phyloP scores from a whole-genome alignment of 92 coral and sea anemone genomes.

The Diadumene lineata region DNA sequence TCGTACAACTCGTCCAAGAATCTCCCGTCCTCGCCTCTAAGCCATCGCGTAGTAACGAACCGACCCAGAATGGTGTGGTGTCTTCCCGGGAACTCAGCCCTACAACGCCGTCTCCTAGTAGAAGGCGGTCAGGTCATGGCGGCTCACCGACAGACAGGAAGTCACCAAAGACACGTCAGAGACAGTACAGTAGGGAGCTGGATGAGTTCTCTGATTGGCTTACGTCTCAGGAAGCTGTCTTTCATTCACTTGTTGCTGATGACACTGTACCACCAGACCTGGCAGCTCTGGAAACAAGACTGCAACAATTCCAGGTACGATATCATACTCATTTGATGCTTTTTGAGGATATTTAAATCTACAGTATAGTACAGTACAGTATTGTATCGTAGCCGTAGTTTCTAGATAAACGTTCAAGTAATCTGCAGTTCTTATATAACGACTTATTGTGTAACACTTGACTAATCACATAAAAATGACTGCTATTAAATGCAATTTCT shows the following conservation, averaged over 20 bases:
- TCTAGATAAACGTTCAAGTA: background rate
- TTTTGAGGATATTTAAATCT: no score
- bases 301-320: constrained; percentile 83
- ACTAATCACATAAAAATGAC: no score
- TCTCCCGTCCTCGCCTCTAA: constrained; percentile 23
- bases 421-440: no score
- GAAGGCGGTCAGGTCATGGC: constrained; percentile 13
- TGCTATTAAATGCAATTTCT: background rate
- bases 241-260: constrained; percentile 81
- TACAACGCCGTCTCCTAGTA: constrained; percentile 32
- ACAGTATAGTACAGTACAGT: no score
- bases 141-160: constrained; percentile 54
- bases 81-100: constrained; percentile 34
- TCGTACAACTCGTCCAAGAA: constrained; percentile 40
- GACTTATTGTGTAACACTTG: no score
- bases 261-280: constrained; percentile 65
- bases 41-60: constrained; percentile 39
- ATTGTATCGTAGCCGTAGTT: no score
- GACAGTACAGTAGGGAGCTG: constrained; percentile 77
- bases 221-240: constrained; percentile 70
- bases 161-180: constrained; percentile 73
- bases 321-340: background rate
- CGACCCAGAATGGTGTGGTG: constrained; percentile 29
- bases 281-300: constrained; percentile 65
- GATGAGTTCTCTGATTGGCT: constrained; percentile 94